Base-by-base conservation (phyloP, 2,797 vertebrate genomes). In the Nyctalus aviator region DNA sequence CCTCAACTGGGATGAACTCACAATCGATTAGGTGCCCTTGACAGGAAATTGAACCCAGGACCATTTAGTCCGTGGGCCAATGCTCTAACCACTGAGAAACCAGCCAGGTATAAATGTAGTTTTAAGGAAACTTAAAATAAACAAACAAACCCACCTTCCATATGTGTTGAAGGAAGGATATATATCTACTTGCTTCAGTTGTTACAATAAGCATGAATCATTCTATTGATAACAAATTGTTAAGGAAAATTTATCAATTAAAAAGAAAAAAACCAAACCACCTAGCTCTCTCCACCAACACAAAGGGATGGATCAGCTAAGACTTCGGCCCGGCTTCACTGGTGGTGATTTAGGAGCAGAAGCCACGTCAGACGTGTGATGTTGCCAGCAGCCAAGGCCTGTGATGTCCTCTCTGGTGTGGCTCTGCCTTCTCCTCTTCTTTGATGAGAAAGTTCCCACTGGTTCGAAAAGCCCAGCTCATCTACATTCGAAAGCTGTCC, bases 141-240 rank as follows among this genome's bases (percentile, higher is more conserved):
- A 48, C 32, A 81, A 57, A 90, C 14, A 76, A 59, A n/a, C 9
- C 12, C 27, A 66, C 2, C 46, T 85, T 12, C 27, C 41, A 21
- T 66, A 46, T 57, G 37, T 46, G 35, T 85, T 93, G 87, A 50
- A 68, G 46, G 21, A 78, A 78, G 27, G 64, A 68, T 55, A n/a
- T 72, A 17, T 78, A 44, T 17, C 73, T 64, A 53, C 71, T 92
- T 59, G 21, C 59, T 93, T 93, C 48, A 53, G 10, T 71, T 92
- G 18, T 72, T 66, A 62, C n/a, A 85, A 46, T 6, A 37, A 73
- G 41, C 32, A 25, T 68, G 32, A 44, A 66, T 57, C 62, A 66
- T 37, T 89, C 72, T 83, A n/a, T 2, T 71, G 37, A 68, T 69
- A 84, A 76, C 59, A 87, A 79, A 55, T 44, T 55, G 4, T 50